Conservation (phyloP, 2,113 vertebrate genomes). For the Pedetes capensis region DNA sequence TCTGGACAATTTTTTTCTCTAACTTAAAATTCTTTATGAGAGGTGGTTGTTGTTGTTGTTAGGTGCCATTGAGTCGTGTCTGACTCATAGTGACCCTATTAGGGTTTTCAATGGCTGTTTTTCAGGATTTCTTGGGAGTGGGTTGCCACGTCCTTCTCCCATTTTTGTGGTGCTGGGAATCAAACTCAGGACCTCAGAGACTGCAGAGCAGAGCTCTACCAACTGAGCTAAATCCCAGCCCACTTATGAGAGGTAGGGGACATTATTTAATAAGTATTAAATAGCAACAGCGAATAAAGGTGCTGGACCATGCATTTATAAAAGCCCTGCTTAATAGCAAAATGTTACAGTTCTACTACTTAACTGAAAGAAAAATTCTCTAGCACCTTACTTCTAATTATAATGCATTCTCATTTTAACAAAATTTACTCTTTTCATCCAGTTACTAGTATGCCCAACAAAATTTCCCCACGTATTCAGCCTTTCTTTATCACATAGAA, state of each 20-base stretch:
- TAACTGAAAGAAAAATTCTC: not conserved
- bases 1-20: not conserved
- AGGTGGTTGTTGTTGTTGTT: too few relatives aligned
- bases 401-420: not conserved
- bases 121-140: too few relatives aligned
- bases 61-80: too few relatives aligned
- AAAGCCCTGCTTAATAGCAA: not conserved
- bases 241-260: too few relatives aligned
- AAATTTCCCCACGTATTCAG: not conserved
- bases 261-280: not conserved
- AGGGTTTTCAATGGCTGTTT: too few relatives aligned
- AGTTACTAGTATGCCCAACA: not conserved
- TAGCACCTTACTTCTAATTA: not conserved
- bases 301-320: not conserved
- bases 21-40: not conserved
- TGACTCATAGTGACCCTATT: too few relatives aligned
- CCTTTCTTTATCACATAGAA: not conserved
- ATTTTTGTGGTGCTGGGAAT: too few relatives aligned
- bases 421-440: not conserved
- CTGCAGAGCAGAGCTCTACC: too few relatives aligned
- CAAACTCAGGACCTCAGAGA: too few relatives aligned
- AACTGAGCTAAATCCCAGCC: too few relatives aligned
- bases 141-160: too few relatives aligned
- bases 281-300: not conserved
- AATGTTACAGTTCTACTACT: slow-evolving; percentile 30